Evolutionary conservation across 2,113 vertebrate genomes (phyloP).

Genomic region (Corythaeola cristata): DNA sequence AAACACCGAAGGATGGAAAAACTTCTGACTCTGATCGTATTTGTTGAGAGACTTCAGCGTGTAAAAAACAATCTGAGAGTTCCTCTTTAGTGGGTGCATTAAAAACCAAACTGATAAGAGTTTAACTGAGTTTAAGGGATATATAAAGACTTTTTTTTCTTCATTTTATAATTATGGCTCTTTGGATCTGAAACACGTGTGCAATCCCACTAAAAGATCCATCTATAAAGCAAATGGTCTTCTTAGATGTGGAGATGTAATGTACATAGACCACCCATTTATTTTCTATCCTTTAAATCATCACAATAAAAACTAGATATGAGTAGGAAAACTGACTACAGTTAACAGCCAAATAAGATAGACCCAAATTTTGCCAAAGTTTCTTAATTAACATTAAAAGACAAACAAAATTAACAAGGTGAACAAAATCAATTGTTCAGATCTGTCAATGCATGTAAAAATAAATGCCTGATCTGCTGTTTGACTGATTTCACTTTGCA

Average conservation of each 20-base stretch:
- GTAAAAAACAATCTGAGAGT: neutral
- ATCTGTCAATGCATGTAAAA: neutral
- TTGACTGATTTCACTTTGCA: neutral
- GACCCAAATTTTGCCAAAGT: neutral
- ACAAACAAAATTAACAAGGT: neutral
- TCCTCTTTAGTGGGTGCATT: neutral
- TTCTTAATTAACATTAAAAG: neutral
- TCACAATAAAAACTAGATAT: neutral
- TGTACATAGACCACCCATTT: neutral
- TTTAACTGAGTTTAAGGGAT: neutral
- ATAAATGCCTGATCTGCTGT: neutral
- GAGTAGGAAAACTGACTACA: neutral
- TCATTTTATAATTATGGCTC: neutral
- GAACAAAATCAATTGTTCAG: neutral
- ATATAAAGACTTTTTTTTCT: neutral
- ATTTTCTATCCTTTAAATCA: neutral
- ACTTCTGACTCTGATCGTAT: neutral
- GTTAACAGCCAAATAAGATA: neutral
- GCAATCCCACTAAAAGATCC: neutral
- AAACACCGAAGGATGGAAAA: neutral
- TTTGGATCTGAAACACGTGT: neutral
- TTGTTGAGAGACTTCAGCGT: neutral
- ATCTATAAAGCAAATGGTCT: neutral
- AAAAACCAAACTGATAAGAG: neutral
- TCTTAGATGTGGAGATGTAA: neutral